phyloP scores from a whole-genome alignment of 2,797 vertebrate genomes.

The Pipistrellus pipistrellus region DNA sequence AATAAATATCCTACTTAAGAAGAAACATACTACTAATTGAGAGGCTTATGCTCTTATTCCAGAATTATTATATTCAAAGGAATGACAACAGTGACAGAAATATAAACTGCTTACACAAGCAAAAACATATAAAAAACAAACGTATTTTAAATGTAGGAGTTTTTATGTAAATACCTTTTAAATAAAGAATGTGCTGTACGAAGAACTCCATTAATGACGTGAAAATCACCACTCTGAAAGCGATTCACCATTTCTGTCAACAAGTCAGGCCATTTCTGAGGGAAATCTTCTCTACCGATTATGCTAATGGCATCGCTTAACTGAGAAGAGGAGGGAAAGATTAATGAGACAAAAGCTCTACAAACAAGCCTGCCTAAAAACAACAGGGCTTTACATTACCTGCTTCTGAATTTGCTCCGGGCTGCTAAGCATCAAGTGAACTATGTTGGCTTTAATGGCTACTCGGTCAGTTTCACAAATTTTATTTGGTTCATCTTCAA shows the following conservation, averaged over 20 bases:
- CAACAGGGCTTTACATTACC: slow-evolving; percentile 86
- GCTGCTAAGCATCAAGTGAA: slow-evolving; percentile 98
- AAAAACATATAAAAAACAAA: slow-evolving; percentile 31
- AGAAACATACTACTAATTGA: neutral
- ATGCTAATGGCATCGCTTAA: slow-evolving; percentile 99
- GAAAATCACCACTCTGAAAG: slow-evolving; percentile 98
- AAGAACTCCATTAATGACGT: slow-evolving; percentile 98
- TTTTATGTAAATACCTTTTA: slow-evolving; percentile 91
- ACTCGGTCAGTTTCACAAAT: slow-evolving; percentile 96
- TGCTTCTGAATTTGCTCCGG: slow-evolving; percentile 99
- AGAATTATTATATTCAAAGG: neutral
- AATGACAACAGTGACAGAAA: slow-evolving; percentile 16
- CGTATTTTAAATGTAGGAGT: neutral
- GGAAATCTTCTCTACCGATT: slow-evolving; percentile 98
- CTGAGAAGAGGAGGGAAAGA: slow-evolving; percentile 84
- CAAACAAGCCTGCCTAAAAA: neutral
- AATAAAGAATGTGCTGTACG: slow-evolving; percentile 98
- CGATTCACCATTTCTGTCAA: slow-evolving; percentile 98
- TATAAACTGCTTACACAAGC: neutral
- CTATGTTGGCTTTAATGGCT: slow-evolving; percentile 98
- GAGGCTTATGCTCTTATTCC: neutral
- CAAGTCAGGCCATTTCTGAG: slow-evolving; percentile 98
- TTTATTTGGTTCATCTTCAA: slow-evolving; percentile 98
- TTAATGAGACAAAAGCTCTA: neutral
- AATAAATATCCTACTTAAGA: neutral